These are phyloP conservation scores for Nebria ingens DNA, from an alignment of 1,140 invertebrate genomes.

Conservation along the genomic window DNA sequence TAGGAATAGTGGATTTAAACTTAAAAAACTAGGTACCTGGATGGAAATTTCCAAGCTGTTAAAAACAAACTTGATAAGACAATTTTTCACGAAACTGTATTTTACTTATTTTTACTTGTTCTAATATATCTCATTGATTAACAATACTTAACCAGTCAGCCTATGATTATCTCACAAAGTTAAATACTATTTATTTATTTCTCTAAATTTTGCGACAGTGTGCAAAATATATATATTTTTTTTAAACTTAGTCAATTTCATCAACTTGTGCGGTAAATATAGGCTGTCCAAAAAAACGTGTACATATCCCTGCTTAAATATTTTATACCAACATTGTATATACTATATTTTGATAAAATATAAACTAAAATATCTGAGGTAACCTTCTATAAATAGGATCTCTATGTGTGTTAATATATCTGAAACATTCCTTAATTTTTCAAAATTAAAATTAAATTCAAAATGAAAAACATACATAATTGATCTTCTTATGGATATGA, in stretches of 20 bases:
- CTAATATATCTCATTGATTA: too few relatives aligned
- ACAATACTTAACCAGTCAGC: not conserved
- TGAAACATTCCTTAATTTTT: not conserved
- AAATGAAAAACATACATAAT: not conserved
- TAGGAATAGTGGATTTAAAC: too few relatives aligned
- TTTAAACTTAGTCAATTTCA: not conserved
- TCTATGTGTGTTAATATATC: not conserved
- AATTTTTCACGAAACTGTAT: too few relatives aligned
- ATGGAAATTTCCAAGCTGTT: not conserved
- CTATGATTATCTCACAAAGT: not conserved
- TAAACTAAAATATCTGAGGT: conserved; percentile 22
- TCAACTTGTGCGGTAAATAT: not conserved
- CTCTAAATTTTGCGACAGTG: too few relatives aligned
- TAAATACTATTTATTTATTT: too few relatives aligned
- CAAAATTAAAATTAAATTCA: too few relatives aligned
- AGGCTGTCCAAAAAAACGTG: conserved; percentile 14
- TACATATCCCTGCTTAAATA: conserved; percentile 30
- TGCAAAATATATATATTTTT: not conserved
- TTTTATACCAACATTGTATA: conserved; percentile 29
- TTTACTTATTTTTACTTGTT: too few relatives aligned
- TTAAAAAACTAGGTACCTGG: not conserved
- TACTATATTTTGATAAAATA: conserved; percentile 33
- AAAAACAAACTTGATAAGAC: not conserved
- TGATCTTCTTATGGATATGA: not conserved
- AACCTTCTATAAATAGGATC: conserved; percentile 13